Conservation (phyloP, 1,140 invertebrate species). For the Brachionus paranguensis region DNA sequence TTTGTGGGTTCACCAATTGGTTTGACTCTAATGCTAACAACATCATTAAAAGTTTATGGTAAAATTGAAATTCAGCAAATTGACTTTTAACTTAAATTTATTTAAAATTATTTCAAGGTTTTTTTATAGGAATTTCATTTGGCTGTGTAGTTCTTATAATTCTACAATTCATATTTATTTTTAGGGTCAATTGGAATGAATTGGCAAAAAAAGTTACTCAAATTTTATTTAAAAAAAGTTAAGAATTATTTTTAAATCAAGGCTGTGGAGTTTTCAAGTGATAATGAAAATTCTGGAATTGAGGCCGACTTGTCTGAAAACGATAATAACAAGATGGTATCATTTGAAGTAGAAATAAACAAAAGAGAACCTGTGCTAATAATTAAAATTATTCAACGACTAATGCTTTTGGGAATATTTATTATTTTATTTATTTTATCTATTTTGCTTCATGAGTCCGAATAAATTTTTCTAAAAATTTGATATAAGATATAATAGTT, state of each 20-base stretch:
- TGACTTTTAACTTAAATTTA: too few relatives aligned
- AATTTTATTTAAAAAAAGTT: background rate
- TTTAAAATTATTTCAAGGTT: background rate
- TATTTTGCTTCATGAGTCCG: background rate
- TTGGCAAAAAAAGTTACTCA: background rate
- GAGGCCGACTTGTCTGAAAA: background rate
- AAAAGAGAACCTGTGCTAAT: background rate
- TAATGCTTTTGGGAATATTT: background rate
- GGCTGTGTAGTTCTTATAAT: background rate
- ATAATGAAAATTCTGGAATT: background rate
- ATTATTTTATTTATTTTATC: background rate
- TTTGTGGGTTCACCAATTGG: constrained; percentile 23
- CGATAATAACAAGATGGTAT: background rate
- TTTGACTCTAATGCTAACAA: background rate
- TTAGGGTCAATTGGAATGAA: background rate
- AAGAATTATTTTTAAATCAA: background rate
- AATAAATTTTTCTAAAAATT: background rate
- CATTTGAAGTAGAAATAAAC: background rate
- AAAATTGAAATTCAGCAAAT: background rate
- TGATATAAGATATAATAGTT: background rate
- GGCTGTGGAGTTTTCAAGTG: background rate
- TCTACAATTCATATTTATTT: background rate
- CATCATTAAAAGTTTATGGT: constrained; percentile 21
- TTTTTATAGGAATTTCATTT: background rate
- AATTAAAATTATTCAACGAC: background rate